Percentiles rank a stretch among this genome's conserved stretches.
Evolutionary conservation across 2,888 invertebrate genomes (phyloP).

Genomic region (Diadegma fenestrale): DNA sequence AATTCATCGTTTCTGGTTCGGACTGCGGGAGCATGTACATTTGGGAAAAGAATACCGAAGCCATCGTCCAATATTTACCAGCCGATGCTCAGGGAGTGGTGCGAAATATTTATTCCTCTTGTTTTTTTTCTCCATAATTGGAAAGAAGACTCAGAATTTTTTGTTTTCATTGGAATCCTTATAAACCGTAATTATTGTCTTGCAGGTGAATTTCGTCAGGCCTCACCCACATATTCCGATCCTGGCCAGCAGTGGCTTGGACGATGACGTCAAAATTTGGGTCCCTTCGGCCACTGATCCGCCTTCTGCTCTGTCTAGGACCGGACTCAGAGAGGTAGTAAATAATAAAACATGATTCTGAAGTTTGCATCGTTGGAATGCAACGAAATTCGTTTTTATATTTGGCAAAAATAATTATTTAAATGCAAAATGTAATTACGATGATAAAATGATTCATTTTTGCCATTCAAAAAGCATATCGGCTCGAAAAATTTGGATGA

Average conservation of each 20-base stretch:
- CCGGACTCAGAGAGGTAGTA: slow-evolving; percentile 2
- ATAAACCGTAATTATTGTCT: background rate
- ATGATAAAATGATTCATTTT: no score
- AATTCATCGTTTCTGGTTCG: slow-evolving; percentile 96
- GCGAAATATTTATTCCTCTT: slow-evolving; percentile 30
- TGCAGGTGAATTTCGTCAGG: slow-evolving; percentile 5
- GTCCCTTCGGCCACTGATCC: slow-evolving; percentile 89
- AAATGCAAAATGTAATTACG: no score
- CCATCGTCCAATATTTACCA: slow-evolving; percentile 94
- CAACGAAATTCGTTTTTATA: no score
- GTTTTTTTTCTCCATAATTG: background rate
- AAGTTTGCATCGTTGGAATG: no score
- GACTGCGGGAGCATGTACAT: slow-evolving; percentile 96
- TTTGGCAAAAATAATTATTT: no score
- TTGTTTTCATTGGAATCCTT: background rate
- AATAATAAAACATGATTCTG: no score
- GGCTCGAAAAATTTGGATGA: no score
- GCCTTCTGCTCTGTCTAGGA: background rate
- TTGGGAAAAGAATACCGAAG: slow-evolving; percentile 95
- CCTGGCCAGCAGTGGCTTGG: slow-evolving; percentile 96
- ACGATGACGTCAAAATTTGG: slow-evolving; percentile 97
- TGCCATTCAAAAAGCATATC: no score
- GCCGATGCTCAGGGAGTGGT: slow-evolving; percentile 95
- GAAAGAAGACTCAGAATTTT: background rate
- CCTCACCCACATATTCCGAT: slow-evolving; percentile 95